A percentile compares a stretch with the other conserved stretches of the same genome.
Evolutionary conservation across 2,113 vertebrate genomes (phyloP).

Genomic region (Lepus europaeus): DNA sequence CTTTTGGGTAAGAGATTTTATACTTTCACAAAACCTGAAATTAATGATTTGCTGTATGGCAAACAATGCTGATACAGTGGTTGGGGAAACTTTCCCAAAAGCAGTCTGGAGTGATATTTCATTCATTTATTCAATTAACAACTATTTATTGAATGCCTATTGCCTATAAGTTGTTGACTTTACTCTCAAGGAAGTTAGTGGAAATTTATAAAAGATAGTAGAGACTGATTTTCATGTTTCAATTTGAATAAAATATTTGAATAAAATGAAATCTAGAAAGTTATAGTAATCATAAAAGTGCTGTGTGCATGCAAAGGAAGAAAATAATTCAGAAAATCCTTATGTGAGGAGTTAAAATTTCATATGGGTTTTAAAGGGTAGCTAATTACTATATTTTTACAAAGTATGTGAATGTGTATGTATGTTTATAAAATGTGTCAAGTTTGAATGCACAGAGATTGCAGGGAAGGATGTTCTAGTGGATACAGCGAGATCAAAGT

Average conservation of each 20-base stretch:
- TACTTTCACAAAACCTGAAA: constrained; percentile 69
- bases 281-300: constrained; percentile 52
- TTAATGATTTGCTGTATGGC: constrained; percentile 64
- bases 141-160: constrained; percentile 69
- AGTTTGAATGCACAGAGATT: constrained; percentile 69
- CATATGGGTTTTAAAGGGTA: constrained; percentile 54
- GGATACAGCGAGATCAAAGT: constrained; percentile 40
- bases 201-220: constrained; percentile 47
- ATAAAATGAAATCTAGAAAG: constrained; percentile 63
- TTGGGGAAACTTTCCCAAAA: constrained; percentile 68
- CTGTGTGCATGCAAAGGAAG: constrained; percentile 45
- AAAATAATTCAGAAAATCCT: constrained; percentile 65
- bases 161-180: constrained; percentile 64
- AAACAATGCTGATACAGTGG: constrained; percentile 32
- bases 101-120: constrained; percentile 61
- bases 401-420: constrained; percentile 58
- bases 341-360: constrained; percentile 64
- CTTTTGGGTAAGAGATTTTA: constrained; percentile 70
- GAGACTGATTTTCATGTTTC: constrained; percentile 61
- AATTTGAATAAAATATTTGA: constrained; percentile 40
- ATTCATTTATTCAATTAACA: constrained; percentile 69
- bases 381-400: constrained; percentile 64
- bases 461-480: constrained; percentile 41
- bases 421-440: constrained; percentile 70
- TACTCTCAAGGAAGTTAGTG: constrained; percentile 52